phyloP scores from a whole-genome alignment of 2,888 invertebrate species.

The Campoplex capitator region DNA sequence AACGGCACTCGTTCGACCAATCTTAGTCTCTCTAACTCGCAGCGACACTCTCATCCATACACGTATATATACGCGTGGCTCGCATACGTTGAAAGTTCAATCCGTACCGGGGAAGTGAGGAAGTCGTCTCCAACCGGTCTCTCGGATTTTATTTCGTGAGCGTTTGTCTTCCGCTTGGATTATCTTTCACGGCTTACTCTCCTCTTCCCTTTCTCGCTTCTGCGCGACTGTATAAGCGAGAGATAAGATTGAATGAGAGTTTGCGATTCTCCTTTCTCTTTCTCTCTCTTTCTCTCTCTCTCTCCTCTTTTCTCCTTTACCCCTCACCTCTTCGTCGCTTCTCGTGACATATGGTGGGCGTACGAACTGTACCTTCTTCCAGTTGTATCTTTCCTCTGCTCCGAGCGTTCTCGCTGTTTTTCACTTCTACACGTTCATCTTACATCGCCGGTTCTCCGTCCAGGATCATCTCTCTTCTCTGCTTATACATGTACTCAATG shows the following conservation, averaged over 20 bases:
- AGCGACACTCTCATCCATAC: neutral
- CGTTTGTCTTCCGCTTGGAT: constrained; percentile 80
- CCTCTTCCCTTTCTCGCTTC: constrained; percentile 54
- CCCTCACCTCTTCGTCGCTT: constrained; percentile 24
- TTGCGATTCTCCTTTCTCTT: constrained; percentile 44
- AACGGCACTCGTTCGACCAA: constrained; percentile 40
- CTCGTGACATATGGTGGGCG: constrained; percentile 79
- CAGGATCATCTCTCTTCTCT: constrained; percentile 1
- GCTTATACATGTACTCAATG: neutral
- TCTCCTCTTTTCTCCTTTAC: neutral
- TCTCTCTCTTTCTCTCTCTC: neutral
- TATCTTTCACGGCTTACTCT: constrained; percentile 70
- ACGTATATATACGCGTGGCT: neutral
- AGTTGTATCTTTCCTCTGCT: constrained; percentile 30
- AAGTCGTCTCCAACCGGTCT: constrained; percentile 76
- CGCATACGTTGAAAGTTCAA: constrained; percentile 14
- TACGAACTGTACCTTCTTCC: constrained; percentile 65
- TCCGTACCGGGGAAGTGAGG: constrained; percentile 70
- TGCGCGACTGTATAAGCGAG: constrained; percentile 76
- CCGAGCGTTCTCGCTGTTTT: constrained; percentile 24
- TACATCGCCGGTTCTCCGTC: constrained; percentile 43
- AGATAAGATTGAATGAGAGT: constrained; percentile 78
- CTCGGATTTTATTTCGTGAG: constrained; percentile 78
- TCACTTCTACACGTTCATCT: constrained; percentile 50
- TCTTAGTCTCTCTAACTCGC: constrained; percentile 27